phyloP scores from a whole-genome alignment of 2,113 vertebrate species.

The Phalacrocorax carbo region DNA sequence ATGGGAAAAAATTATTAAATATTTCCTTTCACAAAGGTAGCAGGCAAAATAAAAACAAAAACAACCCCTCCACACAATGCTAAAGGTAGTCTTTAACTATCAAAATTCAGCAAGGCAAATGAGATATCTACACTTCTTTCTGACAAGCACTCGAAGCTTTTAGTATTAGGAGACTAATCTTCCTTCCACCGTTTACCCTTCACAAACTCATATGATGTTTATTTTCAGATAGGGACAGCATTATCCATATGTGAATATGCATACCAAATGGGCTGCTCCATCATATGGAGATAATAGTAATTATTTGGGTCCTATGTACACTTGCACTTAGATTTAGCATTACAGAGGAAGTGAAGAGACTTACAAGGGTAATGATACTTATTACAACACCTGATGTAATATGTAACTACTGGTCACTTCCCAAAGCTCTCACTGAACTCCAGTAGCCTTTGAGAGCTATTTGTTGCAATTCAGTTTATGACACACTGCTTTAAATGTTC shows the following conservation, averaged over 20 bases:
- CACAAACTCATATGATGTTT: background rate
- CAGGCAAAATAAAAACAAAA: slow-evolving; percentile 41
- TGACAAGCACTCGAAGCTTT: background rate
- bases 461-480: slow-evolving; percentile 11
- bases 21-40: slow-evolving; percentile 62
- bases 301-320: background rate
- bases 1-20: slow-evolving; percentile 65
- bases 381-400: slow-evolving; percentile 26
- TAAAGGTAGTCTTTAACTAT: background rate
- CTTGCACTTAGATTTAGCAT: background rate
- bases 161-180: background rate
- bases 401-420: slow-evolving; percentile 11
- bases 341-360: slow-evolving; percentile 25
- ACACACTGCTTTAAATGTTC: slow-evolving; percentile 7
- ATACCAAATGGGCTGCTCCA: background rate
- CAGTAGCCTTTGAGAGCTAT: slow-evolving; percentile 51
- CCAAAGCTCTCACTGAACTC: slow-evolving; percentile 51
- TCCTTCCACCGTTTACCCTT: background rate
- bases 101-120: background rate
- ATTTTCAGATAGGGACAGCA: background rate
- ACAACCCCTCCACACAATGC: background rate
- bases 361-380: background rate
- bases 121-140: background rate
- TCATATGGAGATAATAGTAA: background rate
- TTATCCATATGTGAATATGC: background rate